Evolutionary conservation across 2,113 vertebrate genomes (phyloP).

Genomic region (Sisor rabdophorus): DNA sequence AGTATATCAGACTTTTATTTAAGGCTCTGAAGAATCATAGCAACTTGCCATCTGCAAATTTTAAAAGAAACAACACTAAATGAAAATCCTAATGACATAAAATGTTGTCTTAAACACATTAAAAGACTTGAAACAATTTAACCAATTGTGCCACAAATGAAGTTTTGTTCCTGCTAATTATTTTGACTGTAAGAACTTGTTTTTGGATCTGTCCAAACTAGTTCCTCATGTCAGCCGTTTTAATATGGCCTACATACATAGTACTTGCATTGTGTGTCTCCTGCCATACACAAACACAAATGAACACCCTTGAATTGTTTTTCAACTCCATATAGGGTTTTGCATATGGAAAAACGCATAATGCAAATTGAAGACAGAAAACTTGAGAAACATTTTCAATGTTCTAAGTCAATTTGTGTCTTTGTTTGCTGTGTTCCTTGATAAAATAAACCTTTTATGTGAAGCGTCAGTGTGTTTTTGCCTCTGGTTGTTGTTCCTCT

Average conservation of each 20-base stretch:
- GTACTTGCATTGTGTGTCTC: not conserved
- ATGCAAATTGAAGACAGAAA: conserved; percentile 11
- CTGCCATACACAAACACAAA: not conserved
- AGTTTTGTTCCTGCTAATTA: not conserved
- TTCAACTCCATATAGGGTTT: not conserved
- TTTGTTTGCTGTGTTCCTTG: not conserved
- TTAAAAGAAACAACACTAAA: no score
- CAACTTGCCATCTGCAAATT: no score
- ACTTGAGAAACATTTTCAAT: no score
- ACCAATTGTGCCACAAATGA: not conserved
- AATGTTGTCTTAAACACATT: not conserved
- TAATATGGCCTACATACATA: not conserved
- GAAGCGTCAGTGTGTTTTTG: not conserved
- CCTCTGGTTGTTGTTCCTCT: not conserved
- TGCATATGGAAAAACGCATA: conserved; percentile 16
- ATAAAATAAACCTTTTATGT: not conserved
- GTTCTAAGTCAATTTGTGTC: no score
- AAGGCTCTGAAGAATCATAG: no score
- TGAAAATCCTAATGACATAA: not conserved
- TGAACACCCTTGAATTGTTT: not conserved
- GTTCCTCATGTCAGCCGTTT: not conserved
- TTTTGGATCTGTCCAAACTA: not conserved
- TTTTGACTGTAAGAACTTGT: not conserved
- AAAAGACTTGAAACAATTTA: not conserved
- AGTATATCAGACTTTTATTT: no score